Evolutionary conservation across 2,888 invertebrate genomes (phyloP).

Genomic region (Tiphia femorata): DNA sequence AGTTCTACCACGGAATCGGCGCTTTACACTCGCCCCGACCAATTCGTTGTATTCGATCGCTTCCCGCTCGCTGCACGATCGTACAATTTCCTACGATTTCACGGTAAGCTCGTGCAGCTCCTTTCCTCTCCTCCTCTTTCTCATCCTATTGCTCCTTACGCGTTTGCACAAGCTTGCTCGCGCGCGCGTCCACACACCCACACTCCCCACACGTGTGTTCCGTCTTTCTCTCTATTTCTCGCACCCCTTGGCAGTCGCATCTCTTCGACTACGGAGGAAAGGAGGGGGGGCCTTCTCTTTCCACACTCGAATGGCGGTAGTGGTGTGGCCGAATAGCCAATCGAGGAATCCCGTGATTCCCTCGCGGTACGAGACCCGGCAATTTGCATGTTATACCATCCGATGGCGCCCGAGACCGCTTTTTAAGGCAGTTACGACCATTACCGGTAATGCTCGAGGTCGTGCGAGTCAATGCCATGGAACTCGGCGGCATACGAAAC

Average conservation of each 20-base stretch:
- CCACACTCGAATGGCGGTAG: conserved; percentile 1
- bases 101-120: conserved; percentile 29
- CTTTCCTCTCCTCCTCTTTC: not conserved
- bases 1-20: conserved; percentile 1
- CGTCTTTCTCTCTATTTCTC: conserved; percentile 5
- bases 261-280: no score
- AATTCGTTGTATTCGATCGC: conserved; percentile 28
- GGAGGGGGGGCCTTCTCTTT: no score
- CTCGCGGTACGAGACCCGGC: conserved; percentile 37
- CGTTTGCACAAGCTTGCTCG: not conserved
- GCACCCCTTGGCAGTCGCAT: not conserved
- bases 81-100: conserved; percentile 45
- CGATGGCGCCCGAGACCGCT: conserved; percentile 44
- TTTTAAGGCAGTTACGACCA: conserved; percentile 54
- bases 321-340: conserved; percentile 23
- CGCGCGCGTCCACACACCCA: no score
- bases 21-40: conserved; percentile 12
- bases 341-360: conserved; percentile 36
- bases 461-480: conserved; percentile 54
- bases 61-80: conserved; percentile 35
- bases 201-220: conserved; percentile 16
- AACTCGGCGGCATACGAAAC: conserved; percentile 28
- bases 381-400: conserved; percentile 52
- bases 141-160: no score
- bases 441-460: conserved; percentile 53